phyloP scores from a whole-genome alignment of 2,797 vertebrate genomes.

The Triplophysa yarkandensis region DNA sequence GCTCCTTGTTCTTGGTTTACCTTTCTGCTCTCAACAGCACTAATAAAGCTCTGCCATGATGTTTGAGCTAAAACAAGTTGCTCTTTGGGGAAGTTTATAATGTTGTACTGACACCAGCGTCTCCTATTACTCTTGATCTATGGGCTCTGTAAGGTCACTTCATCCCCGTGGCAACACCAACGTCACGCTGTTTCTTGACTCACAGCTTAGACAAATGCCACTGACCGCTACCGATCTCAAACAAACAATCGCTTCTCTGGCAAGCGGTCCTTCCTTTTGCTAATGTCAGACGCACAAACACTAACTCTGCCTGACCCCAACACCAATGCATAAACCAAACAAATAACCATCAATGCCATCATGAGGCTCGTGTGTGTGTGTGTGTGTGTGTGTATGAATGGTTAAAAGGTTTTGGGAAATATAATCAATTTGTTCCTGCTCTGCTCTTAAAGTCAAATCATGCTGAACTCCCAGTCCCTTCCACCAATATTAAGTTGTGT shows the following conservation, averaged over 20 bases:
- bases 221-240: slow-evolving; percentile 65
- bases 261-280: slow-evolving; percentile 56
- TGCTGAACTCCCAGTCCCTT: slow-evolving; percentile 17
- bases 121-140: slow-evolving; percentile 59
- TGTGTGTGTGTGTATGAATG: background rate
- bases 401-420: slow-evolving; percentile 29
- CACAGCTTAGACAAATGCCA: slow-evolving; percentile 69
- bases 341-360: slow-evolving; percentile 45
- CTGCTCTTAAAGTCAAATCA: slow-evolving; percentile 28
- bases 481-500: background rate
- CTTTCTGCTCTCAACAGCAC: background rate
- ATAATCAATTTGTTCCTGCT: slow-evolving; percentile 29
- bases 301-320: slow-evolving; percentile 52
- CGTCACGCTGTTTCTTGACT: slow-evolving; percentile 61
- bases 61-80: slow-evolving; percentile 48
- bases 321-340: slow-evolving; percentile 46
- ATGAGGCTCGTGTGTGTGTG: background rate
- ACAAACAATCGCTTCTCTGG: slow-evolving; percentile 59
- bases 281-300: slow-evolving; percentile 53
- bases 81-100: slow-evolving; percentile 57
- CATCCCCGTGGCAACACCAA: slow-evolving; percentile 71
- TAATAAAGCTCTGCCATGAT: slow-evolving; percentile 26
- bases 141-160: slow-evolving; percentile 69
- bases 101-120: slow-evolving; percentile 38
- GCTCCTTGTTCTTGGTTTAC: background rate